Evolutionary conservation across 2,888 invertebrate species (phyloP), one percentile per base, ranked within the genome.

Genomic region (Tuberolachnus salignus): DNA sequence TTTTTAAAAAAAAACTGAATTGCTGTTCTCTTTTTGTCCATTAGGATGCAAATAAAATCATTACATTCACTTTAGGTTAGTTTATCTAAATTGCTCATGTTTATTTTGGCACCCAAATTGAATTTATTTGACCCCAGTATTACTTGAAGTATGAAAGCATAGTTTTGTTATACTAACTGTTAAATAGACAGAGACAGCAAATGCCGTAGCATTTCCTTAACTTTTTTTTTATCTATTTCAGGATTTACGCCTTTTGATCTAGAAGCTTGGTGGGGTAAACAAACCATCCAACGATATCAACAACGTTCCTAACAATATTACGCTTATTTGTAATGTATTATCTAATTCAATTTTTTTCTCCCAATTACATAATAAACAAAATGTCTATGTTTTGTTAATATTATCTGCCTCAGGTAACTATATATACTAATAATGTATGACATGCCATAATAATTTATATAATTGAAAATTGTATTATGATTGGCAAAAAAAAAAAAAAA

Each of bases 191-290:
- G 6, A 6, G 6, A 34, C 6, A 6, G 34, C 34, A 34, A 34
- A 34, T 34, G 6, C 34, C 6, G 6, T 34, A 4, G 34, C 34
- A 6, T 34, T 6, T 34, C 34, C 3, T 34, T 34, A 34, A 34
- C 34, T 34, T 34, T 34, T 34, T 34, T 71, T 64, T 44, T 23
- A 49, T 78, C 26, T 55, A 19, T 78, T 75, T 67, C 44, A 78
- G 75, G 75, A 69, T 78, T 78, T 66, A 78, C 67, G 49, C 75
- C 75, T 11, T 78, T 78, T 69, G 75, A 78, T 59, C 23, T 78
- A 59, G 75, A 78, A 78, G 75, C 67, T 69, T 78, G 67, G 67
- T 78, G 75, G 75, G 75, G 75, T 26, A 78, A 78, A 78, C 75
- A 78, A 69, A 67, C 67, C 34, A 49, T 78, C n/a, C 75, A 67